Conservation (phyloP, 2,797 vertebrate species). For the Ptychobarbus kaznakovi region DNA sequence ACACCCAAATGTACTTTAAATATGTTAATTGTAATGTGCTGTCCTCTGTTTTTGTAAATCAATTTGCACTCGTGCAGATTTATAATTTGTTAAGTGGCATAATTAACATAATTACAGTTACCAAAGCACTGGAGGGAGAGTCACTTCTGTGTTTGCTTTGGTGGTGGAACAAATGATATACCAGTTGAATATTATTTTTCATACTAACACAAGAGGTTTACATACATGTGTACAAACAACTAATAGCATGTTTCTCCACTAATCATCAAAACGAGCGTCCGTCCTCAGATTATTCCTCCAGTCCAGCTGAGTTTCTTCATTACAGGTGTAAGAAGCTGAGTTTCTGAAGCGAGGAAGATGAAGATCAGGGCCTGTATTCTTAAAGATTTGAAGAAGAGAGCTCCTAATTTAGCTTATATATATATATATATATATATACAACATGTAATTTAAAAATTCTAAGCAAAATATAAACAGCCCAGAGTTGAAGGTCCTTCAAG, state of each 20-base stretch:
- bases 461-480: too few relatives aligned
- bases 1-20: background rate
- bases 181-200: background rate
- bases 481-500: too few relatives aligned
- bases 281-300: background rate
- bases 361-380: too few relatives aligned
- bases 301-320: too few relatives aligned
- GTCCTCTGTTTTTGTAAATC: background rate
- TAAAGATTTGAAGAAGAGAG: too few relatives aligned
- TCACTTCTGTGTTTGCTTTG: background rate
- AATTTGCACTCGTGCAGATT: slow-evolving; percentile 5
- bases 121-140: background rate
- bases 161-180: background rate
- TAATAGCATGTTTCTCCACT: background rate
- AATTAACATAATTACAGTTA: slow-evolving; percentile 15
- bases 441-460: too few relatives aligned
- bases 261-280: background rate
- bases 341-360: too few relatives aligned
- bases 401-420: too few relatives aligned
- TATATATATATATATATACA: too few relatives aligned
- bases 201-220: background rate
- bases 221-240: background rate
- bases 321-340: too few relatives aligned
- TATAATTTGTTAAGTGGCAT: slow-evolving; percentile 1
- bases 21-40: background rate